Percentiles rank a stretch among this genome's conserved stretches.
Evolutionary conservation across 2,888 invertebrate genomes (phyloP).

Genomic region (Tetrapedia diversipes): DNA sequence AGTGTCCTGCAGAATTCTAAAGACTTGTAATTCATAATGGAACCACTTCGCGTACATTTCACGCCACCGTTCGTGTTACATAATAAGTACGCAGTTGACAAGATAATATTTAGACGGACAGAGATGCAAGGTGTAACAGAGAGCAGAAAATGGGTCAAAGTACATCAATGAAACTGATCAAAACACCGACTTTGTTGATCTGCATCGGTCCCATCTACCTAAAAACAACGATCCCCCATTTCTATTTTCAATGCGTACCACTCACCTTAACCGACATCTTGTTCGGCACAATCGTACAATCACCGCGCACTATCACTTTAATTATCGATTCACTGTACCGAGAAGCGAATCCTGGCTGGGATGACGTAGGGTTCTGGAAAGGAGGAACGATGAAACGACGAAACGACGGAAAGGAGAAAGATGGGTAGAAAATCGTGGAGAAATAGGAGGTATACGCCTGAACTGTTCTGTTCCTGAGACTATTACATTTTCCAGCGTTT

Average conservation of each 20-base stretch:
- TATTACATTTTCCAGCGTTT: conserved; percentile 66
- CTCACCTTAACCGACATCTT: conserved; percentile 82
- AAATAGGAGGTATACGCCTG: conserved; percentile 27
- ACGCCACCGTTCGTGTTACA: conserved; percentile 3
- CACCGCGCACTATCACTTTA: conserved; percentile 69
- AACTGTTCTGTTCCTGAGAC: conserved; percentile 38
- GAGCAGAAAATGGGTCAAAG: too few relatives aligned
- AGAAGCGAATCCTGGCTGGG: neutral
- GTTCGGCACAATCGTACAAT: conserved; percentile 68
- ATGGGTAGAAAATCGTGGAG: neutral
- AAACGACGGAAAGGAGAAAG: neutral
- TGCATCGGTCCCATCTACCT: neutral
- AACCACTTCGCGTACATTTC: neutral
- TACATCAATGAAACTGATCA: too few relatives aligned
- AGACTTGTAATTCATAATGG: too few relatives aligned
- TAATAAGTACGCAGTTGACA: conserved; percentile 5
- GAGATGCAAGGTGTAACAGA: too few relatives aligned
- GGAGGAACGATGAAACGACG: neutral
- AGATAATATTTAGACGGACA: neutral
- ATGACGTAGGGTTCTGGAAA: neutral
- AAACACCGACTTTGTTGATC: neutral
- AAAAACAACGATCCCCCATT: neutral
- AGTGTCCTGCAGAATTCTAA: too few relatives aligned
- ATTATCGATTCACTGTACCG: conserved; percentile 65
- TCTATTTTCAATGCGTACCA: conserved; percentile 12